A percentile compares a stretch with the other conserved stretches of the same genome.
These are phyloP conservation scores for Arizona elegans DNA, from an alignment of 2,113 vertebrate species.

Conservation along the genomic window DNA sequence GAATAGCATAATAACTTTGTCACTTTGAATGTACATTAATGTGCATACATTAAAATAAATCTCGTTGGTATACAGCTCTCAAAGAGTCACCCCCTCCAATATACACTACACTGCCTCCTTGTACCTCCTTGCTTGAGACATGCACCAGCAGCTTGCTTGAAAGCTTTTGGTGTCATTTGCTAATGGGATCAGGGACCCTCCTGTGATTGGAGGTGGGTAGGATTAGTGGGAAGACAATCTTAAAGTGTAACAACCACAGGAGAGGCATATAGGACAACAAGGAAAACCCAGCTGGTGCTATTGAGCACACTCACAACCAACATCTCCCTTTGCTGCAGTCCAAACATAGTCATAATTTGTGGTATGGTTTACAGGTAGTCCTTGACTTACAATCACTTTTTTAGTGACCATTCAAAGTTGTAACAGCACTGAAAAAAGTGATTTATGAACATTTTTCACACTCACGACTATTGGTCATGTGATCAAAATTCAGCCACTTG, in stretches of 20 bases:
- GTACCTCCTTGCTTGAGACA: not conserved
- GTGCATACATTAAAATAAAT: too few species aligned
- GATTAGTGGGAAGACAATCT: not conserved
- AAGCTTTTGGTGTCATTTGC: not conserved
- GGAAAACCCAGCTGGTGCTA: not conserved
- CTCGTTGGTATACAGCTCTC: too few species aligned
- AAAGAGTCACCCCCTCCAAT: too few species aligned
- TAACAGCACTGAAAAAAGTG: not conserved
- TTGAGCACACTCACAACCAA: not conserved
- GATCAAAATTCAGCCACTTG: not conserved
- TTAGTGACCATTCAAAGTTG: not conserved
- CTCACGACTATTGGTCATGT: not conserved
- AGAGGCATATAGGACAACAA: not conserved
- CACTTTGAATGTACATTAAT: too few species aligned
- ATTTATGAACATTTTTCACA: too few species aligned
- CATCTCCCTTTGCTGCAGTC: not conserved
- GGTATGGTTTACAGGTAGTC: not conserved
- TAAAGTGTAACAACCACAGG: not conserved
- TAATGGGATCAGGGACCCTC: not conserved
- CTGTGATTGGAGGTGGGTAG: not conserved
- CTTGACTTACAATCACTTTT: not conserved
- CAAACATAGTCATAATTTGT: not conserved
- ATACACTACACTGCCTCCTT: too few species aligned
- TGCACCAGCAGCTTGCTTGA: not conserved
- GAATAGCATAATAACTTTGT: too few species aligned